Base-by-base conservation (phyloP, 2,797 vertebrate species). In the Carduelis carduelis region DNA sequence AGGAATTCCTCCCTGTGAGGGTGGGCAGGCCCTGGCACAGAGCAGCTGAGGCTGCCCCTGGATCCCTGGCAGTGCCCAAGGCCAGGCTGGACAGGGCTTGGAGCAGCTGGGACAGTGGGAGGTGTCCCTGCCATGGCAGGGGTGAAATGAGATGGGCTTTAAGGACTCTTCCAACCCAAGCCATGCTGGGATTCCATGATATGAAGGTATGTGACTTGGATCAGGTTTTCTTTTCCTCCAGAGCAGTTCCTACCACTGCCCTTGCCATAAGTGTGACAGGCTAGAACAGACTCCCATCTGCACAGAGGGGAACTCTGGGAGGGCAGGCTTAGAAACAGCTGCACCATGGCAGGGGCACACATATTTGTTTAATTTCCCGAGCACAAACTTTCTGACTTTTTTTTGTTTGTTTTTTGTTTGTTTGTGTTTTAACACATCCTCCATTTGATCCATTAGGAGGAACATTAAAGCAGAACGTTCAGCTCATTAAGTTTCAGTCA, bases 71-170 rank as follows among this genome's bases (percentile, higher is more conserved):
- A 28, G 5, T 24, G 46, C 0, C 19, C 46, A 35, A 35, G 30
- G 8, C 34, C 66, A 24, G 46, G 26, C 0, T 72, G 30, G 39
- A 17, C 0, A 0, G 34, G 34, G 12, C 6, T 59, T 14, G 52
- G 65, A 78, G 30, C n/a, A 12, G 5, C 39, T 65, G 65, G 39
- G 15, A 2, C 0, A 1, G 37, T 41, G 46, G 59, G 0, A 77
- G 28, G 24, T 50, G 79, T 15, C 63, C 43, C 35, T 61, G 41
- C 11, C 5, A 0, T 22, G 27, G 43, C 43, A 63, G 17, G 32
- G 46, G 14, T 55, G 35, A 16, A 3, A 7, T n/a, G 20, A 8
- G 23, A 32, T 28, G 59, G 4, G 8, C 11, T 72, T 53, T 35
- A 41, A 57, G 12, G 37, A 8, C 14, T 20, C 21, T 57, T 46